A percentile compares a stretch with the other conserved stretches of the same genome.
Conservation (phyloP, 2,113 vertebrate genomes). For the Serinus canaria region DNA sequence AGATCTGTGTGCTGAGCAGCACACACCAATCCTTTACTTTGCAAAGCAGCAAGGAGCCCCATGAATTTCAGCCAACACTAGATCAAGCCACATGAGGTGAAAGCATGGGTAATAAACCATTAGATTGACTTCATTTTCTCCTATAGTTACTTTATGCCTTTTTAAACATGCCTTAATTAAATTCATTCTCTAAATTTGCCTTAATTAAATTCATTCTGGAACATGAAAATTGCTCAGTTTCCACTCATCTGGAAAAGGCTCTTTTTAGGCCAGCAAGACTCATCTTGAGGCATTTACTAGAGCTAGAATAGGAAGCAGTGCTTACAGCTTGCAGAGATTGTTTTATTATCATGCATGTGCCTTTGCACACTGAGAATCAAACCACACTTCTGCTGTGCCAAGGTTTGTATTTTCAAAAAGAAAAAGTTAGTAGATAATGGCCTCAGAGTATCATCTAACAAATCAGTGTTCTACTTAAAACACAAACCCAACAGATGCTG, state of each 20-base stretch:
- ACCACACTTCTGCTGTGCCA: not conserved
- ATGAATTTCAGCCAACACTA: not conserved
- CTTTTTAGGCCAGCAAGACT: constrained; percentile 24
- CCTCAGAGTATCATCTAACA: not conserved
- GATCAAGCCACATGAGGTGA: not conserved
- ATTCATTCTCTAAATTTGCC: not conserved
- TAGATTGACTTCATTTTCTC: constrained; percentile 5
- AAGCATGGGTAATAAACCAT: not conserved
- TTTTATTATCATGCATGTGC: not conserved
- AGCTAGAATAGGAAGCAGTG: not conserved
- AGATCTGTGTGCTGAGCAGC: not conserved
- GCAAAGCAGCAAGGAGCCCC: not conserved
- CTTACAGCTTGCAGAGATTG: not conserved
- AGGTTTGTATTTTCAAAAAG: not conserved
- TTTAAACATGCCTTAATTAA: constrained; percentile 26
- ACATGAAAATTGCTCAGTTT: not conserved
- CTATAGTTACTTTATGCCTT: not conserved
- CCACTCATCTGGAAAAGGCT: constrained; percentile 34
- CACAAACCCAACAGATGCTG: not conserved
- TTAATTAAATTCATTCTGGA: constrained; percentile 36
- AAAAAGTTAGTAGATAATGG: not conserved
- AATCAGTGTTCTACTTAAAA: not conserved
- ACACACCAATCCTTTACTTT: fast-evolving
- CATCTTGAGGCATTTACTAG: not conserved
- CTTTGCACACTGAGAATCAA: not conserved